Percentiles rank a stretch among this genome's conserved stretches.
phyloP scores from a whole-genome alignment of 1,140 invertebrate genomes.

The Procambarus clarkii region DNA sequence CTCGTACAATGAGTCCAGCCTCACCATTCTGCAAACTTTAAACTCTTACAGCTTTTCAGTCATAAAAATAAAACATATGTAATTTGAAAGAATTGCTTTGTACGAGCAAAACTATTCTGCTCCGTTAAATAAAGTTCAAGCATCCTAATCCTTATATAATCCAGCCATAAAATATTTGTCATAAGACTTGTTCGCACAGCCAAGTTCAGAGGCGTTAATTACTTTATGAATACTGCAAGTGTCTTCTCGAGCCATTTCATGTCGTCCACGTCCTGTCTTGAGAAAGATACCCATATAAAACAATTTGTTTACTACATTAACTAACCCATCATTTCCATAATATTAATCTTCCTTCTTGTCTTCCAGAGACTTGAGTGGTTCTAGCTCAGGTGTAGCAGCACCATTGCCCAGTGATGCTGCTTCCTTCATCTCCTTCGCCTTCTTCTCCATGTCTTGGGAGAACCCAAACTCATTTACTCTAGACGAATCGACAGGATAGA shows the following conservation, averaged over 20 bases:
- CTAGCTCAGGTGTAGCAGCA: constrained; percentile 44
- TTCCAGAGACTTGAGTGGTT: constrained; percentile 73
- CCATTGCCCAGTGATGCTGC: constrained; percentile 67
- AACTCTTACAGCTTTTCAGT: too few species aligned
- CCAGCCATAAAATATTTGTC: too few species aligned
- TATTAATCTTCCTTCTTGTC: constrained; percentile 76
- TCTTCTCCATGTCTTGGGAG: constrained; percentile 77
- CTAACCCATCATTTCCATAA: background rate
- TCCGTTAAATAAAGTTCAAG: background rate
- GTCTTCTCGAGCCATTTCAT: background rate
- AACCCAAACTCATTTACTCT: constrained; percentile 98
- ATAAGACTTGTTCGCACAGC: background rate
- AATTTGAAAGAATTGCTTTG: background rate
- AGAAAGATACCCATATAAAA: background rate
- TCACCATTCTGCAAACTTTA: too few species aligned
- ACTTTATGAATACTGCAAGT: background rate
- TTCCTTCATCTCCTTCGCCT: constrained; percentile 66
- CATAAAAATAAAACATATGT: background rate
- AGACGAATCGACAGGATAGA: constrained; percentile 95
- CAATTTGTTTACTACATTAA: background rate
- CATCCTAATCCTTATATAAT: background rate
- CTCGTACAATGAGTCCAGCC: too few species aligned
- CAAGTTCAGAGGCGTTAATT: background rate
- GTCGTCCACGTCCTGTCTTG: background rate
- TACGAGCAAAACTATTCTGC: background rate